A percentile compares a stretch with the other conserved stretches of the same genome.
phyloP scores from a whole-genome alignment of 2,888 invertebrate species.

The Acholoe squamosa region DNA sequence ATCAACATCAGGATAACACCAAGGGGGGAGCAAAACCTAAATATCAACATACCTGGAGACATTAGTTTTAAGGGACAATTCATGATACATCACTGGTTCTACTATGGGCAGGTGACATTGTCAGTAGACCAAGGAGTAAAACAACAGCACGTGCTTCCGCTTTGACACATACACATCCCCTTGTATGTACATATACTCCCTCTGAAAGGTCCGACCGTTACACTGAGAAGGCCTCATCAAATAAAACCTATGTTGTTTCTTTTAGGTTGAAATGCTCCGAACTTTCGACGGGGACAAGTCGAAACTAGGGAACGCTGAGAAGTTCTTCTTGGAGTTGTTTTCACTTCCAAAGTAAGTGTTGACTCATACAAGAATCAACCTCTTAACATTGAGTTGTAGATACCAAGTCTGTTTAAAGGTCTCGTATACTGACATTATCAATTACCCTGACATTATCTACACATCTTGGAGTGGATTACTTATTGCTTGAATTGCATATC shows the following conservation, averaged over 20 bases:
- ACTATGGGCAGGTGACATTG: not conserved
- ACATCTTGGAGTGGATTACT: too few species aligned
- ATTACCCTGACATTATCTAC: too few species aligned
- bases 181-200: not conserved
- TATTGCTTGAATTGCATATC: not conserved
- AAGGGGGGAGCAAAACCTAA: too few species aligned
- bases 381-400: too few species aligned
- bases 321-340: conserved; percentile 83
- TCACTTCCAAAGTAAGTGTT: conserved; percentile 82
- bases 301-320: conserved; percentile 84
- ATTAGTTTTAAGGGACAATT: too few species aligned
- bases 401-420: not conserved
- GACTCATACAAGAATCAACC: not conserved
- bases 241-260: conserved; percentile 41
- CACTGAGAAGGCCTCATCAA: not conserved
- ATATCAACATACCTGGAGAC: too few species aligned
- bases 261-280: conserved; percentile 67
- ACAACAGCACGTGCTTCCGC: conserved; percentile 3
- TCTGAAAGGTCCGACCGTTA: not conserved
- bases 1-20: not conserved
- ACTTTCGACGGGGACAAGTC: conserved; percentile 80
- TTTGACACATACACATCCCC: not conserved
- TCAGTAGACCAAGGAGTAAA: not conserved
- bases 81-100: too few species aligned
- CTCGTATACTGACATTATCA: too few species aligned